Percentiles rank a stretch among this genome's conserved stretches.
Evolutionary conservation across 1,140 invertebrate genomes (phyloP).

Genomic region (Nasonia giraulti): DNA sequence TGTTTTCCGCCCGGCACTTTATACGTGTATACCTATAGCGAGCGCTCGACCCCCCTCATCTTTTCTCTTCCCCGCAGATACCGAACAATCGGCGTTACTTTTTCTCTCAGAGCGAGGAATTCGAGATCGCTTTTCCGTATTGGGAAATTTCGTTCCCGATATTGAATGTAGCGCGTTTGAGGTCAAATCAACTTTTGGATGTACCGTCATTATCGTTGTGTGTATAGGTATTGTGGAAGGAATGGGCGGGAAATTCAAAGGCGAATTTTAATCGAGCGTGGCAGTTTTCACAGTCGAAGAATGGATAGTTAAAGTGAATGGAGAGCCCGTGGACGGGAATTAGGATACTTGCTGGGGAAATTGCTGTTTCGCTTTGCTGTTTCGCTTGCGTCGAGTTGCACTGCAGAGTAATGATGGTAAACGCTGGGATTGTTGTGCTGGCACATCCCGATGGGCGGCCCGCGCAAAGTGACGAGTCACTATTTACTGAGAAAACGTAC

Average conservation of each 20-base stretch:
- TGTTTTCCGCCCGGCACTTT: slow-evolving; percentile 62
- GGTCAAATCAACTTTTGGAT: neutral
- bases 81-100: slow-evolving; percentile 9
- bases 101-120: neutral
- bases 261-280: neutral
- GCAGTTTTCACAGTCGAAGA: neutral
- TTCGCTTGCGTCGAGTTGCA: neutral
- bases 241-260: neutral
- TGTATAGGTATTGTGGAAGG: neutral
- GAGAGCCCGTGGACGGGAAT: neutral
- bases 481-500: slow-evolving; percentile 25
- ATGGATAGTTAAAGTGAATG: neutral
- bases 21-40: neutral
- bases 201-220: neutral
- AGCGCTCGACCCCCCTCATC: neutral
- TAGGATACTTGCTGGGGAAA: slow-evolving; percentile 21
- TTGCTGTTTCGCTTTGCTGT: neutral
- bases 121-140: neutral
- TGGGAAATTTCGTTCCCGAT: neutral
- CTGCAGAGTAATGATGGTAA: neutral
- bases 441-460: slow-evolving; percentile 12
- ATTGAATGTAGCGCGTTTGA: neutral
- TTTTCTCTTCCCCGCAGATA: neutral
- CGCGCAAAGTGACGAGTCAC: slow-evolving; percentile 18
- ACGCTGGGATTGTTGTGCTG: neutral